phyloP scores from a whole-genome alignment of 2,888 invertebrate species.

The Eupithecia centaureata region DNA sequence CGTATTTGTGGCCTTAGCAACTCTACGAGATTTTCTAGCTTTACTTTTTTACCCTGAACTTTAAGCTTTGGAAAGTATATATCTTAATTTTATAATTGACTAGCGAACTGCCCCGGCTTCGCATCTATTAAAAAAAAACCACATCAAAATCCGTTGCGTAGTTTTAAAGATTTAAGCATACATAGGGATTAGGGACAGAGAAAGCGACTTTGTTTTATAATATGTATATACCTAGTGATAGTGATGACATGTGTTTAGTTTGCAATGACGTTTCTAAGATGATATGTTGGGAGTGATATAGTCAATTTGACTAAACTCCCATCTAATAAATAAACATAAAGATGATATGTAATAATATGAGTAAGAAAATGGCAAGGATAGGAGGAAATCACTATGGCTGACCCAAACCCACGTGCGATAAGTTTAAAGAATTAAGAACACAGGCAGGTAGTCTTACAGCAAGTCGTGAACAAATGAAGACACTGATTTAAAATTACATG shows the following conservation, averaged over 20 bases:
- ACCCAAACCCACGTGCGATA: neutral
- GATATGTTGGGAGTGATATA: no score
- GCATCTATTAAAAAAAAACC: no score
- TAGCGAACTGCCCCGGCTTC: no score
- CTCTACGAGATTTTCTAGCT: constrained; percentile 2
- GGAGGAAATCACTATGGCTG: neutral
- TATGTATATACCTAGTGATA: no score
- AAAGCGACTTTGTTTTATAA: no score
- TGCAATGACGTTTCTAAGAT: neutral
- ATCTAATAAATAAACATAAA: no score
- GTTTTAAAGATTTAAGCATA: no score
- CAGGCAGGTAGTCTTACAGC: neutral
- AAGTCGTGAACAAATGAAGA: neutral
- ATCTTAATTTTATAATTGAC: no score
- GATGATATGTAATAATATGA: no score
- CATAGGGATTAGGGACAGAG: no score
- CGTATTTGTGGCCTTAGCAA: constrained; percentile 19
- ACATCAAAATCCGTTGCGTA: no score
- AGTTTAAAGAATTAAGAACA: neutral
- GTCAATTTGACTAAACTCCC: no score
- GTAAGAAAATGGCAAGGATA: neutral
- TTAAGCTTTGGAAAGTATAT: neutral
- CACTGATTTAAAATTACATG: neutral
- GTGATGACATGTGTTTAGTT: neutral
- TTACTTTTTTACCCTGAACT: neutral